Conservation (phyloP, 2,797 vertebrate species). For the Buphagus erythrorhynchus region DNA sequence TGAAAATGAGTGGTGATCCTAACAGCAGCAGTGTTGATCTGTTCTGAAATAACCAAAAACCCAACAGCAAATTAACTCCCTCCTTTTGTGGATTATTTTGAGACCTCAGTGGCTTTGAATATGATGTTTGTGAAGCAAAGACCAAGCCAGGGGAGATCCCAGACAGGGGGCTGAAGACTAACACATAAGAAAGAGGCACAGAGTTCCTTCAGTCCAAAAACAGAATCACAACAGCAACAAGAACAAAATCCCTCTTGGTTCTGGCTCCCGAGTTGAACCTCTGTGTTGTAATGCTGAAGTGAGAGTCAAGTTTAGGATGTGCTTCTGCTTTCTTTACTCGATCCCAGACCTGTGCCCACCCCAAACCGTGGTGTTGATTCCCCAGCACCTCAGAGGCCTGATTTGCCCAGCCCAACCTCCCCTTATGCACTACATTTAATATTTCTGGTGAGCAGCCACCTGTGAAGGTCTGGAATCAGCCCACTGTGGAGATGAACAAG, state of each 20-base stretch:
- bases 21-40: background rate
- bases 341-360: background rate
- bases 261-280: background rate
- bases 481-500: background rate
- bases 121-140: background rate
- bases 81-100: background rate
- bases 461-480: background rate
- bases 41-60: background rate
- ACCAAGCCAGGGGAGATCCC: background rate
- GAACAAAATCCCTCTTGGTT: background rate
- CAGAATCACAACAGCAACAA: background rate
- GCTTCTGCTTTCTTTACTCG: background rate
- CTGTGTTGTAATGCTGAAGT: background rate
- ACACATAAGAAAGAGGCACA: background rate
- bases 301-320: background rate
- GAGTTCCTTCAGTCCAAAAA: background rate
- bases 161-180: background rate
- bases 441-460: background rate
- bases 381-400: background rate
- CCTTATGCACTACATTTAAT: background rate
- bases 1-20: background rate
- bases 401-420: background rate
- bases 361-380: background rate
- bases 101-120: background rate
- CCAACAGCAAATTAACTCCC: background rate